phyloP scores from a whole-genome alignment of 2,797 vertebrate genomes.

The Tokudaia tokunoshimensis region DNA sequence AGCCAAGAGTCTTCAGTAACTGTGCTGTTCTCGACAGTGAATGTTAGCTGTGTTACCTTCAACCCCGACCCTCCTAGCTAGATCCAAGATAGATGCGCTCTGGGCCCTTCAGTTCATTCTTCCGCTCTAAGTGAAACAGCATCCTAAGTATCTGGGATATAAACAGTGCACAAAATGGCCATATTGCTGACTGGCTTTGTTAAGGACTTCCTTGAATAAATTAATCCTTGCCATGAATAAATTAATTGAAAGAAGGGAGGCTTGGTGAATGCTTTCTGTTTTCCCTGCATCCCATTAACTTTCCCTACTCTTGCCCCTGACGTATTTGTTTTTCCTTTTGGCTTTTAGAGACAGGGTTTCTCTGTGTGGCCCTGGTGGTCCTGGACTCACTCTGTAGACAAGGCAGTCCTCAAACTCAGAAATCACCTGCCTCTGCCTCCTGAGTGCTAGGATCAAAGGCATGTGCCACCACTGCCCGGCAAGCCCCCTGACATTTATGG shows the following conservation, averaged over 20 bases:
- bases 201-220: background rate
- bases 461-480: background rate
- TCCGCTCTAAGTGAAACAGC: background rate
- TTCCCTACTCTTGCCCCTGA: constrained; percentile 31
- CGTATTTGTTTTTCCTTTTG: background rate
- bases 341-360: background rate
- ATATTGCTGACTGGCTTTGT: background rate
- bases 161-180: background rate
- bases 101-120: background rate
- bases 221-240: background rate
- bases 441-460: background rate
- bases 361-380: background rate
- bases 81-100: background rate
- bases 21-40: background rate
- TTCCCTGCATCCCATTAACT: constrained; percentile 20
- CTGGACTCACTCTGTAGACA: background rate
- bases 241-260: constrained; percentile 47
- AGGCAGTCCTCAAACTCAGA: background rate
- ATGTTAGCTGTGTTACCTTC: background rate
- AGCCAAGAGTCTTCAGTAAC: background rate
- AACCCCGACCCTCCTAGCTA: background rate
- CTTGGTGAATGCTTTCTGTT: background rate
- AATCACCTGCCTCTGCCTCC: background rate
- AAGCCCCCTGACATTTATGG: background rate
- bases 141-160: background rate